These are phyloP conservation scores for Apogon hyalosoma DNA, from an alignment of 2,797 vertebrate genomes.

Conservation along the genomic window DNA sequence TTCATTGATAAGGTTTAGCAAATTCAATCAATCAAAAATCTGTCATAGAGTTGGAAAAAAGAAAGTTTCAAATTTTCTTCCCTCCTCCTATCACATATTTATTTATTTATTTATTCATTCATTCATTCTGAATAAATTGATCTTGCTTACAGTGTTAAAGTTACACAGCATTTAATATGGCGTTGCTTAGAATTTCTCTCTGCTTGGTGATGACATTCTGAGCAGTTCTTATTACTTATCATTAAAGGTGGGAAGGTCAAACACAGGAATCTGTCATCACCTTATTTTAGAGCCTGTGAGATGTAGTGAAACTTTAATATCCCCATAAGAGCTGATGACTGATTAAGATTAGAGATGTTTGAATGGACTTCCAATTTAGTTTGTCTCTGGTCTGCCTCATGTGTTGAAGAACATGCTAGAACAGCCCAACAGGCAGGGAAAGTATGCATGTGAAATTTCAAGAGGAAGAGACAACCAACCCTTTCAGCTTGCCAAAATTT, in stretches of 20 bases:
- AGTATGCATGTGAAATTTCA: slow-evolving; percentile 60
- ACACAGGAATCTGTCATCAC: slow-evolving; percentile 45
- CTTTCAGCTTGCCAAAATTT: slow-evolving; percentile 59
- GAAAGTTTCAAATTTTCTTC: too few relatives aligned
- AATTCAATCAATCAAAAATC: too few relatives aligned
- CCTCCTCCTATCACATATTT: neutral
- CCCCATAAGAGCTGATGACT: slow-evolving; percentile 30
- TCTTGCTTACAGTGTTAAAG: neutral
- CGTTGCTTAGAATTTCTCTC: slow-evolving; percentile 33
- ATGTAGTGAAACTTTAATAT: slow-evolving; percentile 34
- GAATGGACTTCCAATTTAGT: slow-evolving; percentile 30
- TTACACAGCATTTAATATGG: slow-evolving; percentile 4
- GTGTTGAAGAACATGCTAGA: slow-evolving; percentile 54
- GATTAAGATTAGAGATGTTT: slow-evolving; percentile 36
- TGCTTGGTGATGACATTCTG: slow-evolving; percentile 36
- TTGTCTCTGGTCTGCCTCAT: slow-evolving; percentile 35
- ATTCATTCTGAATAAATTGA: slow-evolving; percentile 2
- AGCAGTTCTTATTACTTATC: slow-evolving; percentile 36
- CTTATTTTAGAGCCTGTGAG: slow-evolving; percentile 13
- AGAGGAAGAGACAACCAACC: slow-evolving; percentile 47
- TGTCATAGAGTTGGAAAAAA: too few relatives aligned
- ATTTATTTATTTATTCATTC: slow-evolving; percentile 17
- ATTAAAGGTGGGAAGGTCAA: slow-evolving; percentile 10
- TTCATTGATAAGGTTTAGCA: too few relatives aligned
- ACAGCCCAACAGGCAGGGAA: slow-evolving; percentile 44